A percentile compares a stretch with the other conserved stretches of the same genome.
These are phyloP conservation scores for Emesis furor DNA, from an alignment of 2,888 invertebrate species.

Conservation along the genomic window DNA sequence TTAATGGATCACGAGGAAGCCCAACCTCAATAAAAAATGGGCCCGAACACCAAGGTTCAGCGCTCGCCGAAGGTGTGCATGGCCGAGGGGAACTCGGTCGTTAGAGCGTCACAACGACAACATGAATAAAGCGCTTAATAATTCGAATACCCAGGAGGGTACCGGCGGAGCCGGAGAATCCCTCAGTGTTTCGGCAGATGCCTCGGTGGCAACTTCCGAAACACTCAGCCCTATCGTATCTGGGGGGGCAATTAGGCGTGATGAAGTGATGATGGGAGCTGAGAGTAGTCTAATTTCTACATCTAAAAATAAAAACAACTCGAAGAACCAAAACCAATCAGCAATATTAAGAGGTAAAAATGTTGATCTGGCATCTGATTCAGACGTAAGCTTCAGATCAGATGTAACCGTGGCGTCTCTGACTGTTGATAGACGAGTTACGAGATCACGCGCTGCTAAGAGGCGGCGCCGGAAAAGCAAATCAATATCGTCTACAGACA, in stretches of 20 bases:
- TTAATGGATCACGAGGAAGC: no score
- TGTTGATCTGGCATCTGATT: background rate
- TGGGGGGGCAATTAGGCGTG: background rate
- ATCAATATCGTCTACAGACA: background rate
- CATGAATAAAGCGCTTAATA: no score
- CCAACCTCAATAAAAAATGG: no score
- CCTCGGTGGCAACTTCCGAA: background rate
- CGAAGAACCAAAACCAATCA: no score
- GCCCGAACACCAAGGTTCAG: no score
- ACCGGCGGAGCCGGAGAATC: background rate
- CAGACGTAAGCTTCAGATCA: background rate
- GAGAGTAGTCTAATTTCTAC: background rate
- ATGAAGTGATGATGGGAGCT: background rate
- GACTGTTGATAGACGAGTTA: constrained; percentile 30
- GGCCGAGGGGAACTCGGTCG: no score
- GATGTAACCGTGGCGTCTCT: constrained; percentile 31
- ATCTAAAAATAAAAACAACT: background rate
- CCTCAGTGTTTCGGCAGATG: background rate
- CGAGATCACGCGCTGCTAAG: constrained; percentile 41
- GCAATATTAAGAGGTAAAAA: background rate
- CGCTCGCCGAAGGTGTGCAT: no score
- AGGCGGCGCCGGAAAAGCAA: constrained; percentile 17
- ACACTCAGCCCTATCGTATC: background rate
- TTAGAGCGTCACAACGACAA: no score
- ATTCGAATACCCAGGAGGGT: background rate